Evolutionary conservation across 2,113 vertebrate species (phyloP), one percentile per base, ranked within the genome.

Genomic region (Spea bombifrons): DNA sequence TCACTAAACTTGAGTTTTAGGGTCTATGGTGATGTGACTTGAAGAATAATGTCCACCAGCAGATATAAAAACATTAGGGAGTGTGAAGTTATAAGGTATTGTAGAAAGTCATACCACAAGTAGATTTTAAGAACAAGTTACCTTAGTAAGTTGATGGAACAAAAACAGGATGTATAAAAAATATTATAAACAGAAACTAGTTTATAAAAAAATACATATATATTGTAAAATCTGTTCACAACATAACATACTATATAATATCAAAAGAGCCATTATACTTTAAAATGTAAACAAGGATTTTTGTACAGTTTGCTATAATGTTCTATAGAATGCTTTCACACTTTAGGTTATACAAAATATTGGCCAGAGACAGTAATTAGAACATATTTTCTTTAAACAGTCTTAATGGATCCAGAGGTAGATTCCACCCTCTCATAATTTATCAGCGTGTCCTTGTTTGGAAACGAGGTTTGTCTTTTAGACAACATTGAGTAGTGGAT

Each of bases 371-470:
- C 6, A 10, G 50, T 59, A 59, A 59, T 59, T 59, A 48, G 44
- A 57, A 5, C 44, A 50, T 17, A 64, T 10, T 48, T 59, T 69
- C 47, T 61, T 3, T 8, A 57, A 57, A 66, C 16, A 49, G 45
- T 17, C 66, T 44, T 77, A 77, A 48, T 70, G 55, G 70, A 67
- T 79, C 43, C 52, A 30, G 77, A 67, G n/a, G 53, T 12, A 46
- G 61, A 73, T 48, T 13, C 50, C 43, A 47, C 59, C 16, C 78
- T 46, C 73, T 12, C 45, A 15, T 66, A 67, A 80, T 80, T 49
- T 61, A 80, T 74, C 78, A 73, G 78, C 3, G 71, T 80, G 78
- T 80, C 78, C 78, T 80, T 80, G 78, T 65, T 80, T 67, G 67
- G 52, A 53, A 80, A 45, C n/a, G 55, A 80, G 52, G 12, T 73